Evolutionary conservation across 2,888 invertebrate genomes (phyloP).

Genomic region (Sinodicranocentrus sp.): DNA sequence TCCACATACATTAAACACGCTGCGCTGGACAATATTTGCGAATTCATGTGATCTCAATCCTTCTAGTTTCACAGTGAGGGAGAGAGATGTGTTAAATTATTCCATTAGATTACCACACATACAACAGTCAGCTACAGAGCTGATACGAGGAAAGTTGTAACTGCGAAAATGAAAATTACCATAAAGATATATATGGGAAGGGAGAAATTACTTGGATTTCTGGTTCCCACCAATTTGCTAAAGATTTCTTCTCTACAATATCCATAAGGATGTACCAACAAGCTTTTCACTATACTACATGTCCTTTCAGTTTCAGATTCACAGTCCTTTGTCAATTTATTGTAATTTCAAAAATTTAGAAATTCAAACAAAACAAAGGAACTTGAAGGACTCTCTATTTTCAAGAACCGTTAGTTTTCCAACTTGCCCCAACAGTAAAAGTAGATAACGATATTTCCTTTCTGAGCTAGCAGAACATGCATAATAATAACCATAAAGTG

Average conservation of each 20-base stretch:
- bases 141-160: neutral
- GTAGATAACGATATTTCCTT: too few relatives aligned
- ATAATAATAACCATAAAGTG: too few relatives aligned
- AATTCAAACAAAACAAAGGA: too few relatives aligned
- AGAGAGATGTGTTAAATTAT: conserved; percentile 5
- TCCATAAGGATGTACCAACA: too few relatives aligned
- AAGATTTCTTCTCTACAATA: too few relatives aligned
- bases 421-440: too few relatives aligned
- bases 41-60: too few relatives aligned
- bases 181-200: conserved; percentile 22
- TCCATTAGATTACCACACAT: neutral
- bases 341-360: too few relatives aligned
- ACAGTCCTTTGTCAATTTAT: neutral
- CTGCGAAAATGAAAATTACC: conserved; percentile 33
- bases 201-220: neutral
- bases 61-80: too few relatives aligned
- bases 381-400: too few relatives aligned
- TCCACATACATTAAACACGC: neutral
- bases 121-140: neutral
- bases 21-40: neutral
- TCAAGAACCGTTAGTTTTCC: too few relatives aligned
- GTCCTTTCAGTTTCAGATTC: neutral
- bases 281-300: neutral
- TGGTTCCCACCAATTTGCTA: neutral
- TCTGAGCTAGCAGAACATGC: too few relatives aligned